These are phyloP conservation scores for Diplazon laetatorius DNA, from an alignment of 2,888 invertebrate species.

Conservation along the genomic window DNA sequence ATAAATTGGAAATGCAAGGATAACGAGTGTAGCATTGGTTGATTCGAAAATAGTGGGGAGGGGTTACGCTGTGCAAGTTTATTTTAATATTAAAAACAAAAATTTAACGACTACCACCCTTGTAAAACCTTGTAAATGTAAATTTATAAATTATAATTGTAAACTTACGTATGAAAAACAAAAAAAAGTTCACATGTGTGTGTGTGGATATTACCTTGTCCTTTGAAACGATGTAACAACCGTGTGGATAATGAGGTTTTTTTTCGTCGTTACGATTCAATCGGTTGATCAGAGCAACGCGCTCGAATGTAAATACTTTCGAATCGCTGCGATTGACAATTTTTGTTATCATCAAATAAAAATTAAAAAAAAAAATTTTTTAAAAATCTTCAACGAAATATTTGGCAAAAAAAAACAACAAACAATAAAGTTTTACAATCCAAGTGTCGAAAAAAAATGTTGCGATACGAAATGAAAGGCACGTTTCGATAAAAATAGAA, in stretches of 20 bases:
- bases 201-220: not conserved
- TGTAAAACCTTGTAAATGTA: slow-evolving; percentile 81
- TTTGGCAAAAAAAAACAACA: too few relatives aligned
- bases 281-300: too few relatives aligned
- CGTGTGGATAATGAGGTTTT: not conserved
- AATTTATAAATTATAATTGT: slow-evolving; percentile 81
- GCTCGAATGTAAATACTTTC: too few relatives aligned
- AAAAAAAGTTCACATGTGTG: slow-evolving; percentile 23
- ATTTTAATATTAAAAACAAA: slow-evolving; percentile 81
- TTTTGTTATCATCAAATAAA: too few relatives aligned
- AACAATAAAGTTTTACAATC: too few relatives aligned
- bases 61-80: slow-evolving; percentile 79
- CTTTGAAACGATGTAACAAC: not conserved
- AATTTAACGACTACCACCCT: slow-evolving; percentile 74
- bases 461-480: slow-evolving; percentile 2
- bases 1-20: slow-evolving; percentile 67
- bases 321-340: too few relatives aligned
- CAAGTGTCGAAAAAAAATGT: not conserved
- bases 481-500: slow-evolving; percentile 9
- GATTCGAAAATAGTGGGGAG: slow-evolving; percentile 74
- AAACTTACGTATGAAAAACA: slow-evolving; percentile 77
- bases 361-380: too few relatives aligned
- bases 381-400: too few relatives aligned
- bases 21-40: slow-evolving; percentile 70
- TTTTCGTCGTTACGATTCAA: too few relatives aligned